A percentile compares a stretch with the other conserved stretches of the same genome.
Evolutionary conservation across 2,113 vertebrate species (phyloP).

Genomic region (Peromyscus californicus): DNA sequence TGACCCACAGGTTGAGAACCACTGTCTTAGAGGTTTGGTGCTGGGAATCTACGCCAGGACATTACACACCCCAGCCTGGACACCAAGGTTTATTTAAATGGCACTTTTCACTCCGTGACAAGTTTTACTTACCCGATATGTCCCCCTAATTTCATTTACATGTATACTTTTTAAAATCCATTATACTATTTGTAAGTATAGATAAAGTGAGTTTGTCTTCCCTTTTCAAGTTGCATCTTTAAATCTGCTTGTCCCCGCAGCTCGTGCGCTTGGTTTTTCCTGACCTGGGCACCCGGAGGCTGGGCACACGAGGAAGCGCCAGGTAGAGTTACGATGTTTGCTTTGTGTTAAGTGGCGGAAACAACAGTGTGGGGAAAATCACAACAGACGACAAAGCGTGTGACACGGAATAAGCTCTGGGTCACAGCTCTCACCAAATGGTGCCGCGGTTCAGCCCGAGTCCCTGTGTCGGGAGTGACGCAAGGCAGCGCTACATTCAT

Average conservation of each 20-base stretch:
- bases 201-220: background rate
- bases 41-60: background rate
- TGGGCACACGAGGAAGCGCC: slow-evolving; percentile 83
- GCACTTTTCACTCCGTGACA: background rate
- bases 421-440: background rate
- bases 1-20: background rate
- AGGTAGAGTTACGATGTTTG: slow-evolving; percentile 80
- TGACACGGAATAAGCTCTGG: background rate
- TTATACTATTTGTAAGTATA: background rate
- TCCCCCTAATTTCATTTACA: background rate
- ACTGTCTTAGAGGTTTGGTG: background rate
- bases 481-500: background rate
- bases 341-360: slow-evolving; percentile 42
- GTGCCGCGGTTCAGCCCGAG: background rate
- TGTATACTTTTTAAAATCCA: background rate
- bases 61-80: background rate
- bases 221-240: background rate
- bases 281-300: slow-evolving; percentile 81
- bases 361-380: background rate
- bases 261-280: slow-evolving; percentile 85
- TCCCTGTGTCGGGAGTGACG: background rate
- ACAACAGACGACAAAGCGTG: background rate
- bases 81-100: background rate
- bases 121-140: background rate
- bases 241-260: slow-evolving; percentile 70